A percentile compares a stretch with the other conserved stretches of the same genome.
These are phyloP conservation scores for Drosophila anomalipes DNA, from an alignment of 2,888 invertebrate genomes.

Conservation along the genomic window DNA sequence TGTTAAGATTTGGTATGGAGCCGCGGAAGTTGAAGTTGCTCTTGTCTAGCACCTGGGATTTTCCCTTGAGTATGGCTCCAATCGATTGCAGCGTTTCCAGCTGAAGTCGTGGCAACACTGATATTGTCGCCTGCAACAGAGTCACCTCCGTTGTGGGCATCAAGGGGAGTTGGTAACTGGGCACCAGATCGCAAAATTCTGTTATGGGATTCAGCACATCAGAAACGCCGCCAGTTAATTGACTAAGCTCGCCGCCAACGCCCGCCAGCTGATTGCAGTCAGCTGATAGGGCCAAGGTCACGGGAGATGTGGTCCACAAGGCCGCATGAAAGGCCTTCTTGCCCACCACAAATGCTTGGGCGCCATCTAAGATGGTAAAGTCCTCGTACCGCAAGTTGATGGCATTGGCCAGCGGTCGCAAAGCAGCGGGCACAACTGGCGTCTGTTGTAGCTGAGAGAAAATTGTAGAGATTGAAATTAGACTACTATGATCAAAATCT, in stretches of 20 bases:
- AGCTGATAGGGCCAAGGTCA: conserved; percentile 89
- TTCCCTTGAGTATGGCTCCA: conserved; percentile 88
- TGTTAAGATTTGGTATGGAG: conserved; percentile 85
- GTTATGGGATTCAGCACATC: conserved; percentile 91
- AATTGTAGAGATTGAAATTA: conserved; percentile 11
- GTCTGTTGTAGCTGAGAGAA: conserved; percentile 89
- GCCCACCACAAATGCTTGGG: conserved; percentile 88
- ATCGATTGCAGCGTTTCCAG: conserved; percentile 91
- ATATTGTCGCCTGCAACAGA: conserved; percentile 91
- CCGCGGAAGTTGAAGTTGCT: conserved; percentile 84
- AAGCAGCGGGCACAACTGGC: conserved; percentile 88
- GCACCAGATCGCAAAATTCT: conserved; percentile 92
- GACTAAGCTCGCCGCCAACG: conserved; percentile 86
- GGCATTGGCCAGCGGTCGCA: conserved; percentile 90
- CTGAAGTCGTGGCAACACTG: conserved; percentile 90
- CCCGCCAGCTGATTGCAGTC: conserved; percentile 87
- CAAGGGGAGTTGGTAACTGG: conserved; percentile 88
- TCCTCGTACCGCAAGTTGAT: conserved; percentile 91
- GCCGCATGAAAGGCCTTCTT: conserved; percentile 91
- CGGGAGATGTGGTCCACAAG: conserved; percentile 89
- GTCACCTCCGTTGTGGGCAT: conserved; percentile 88
- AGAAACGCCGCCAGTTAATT: conserved; percentile 88
- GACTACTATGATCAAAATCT: background rate
- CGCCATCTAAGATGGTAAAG: conserved; percentile 88
- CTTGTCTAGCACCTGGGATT: conserved; percentile 85